Evolutionary conservation across 2,797 vertebrate genomes (phyloP), one percentile per base, ranked within the genome.

Genomic region (Muraenolepis orangiensis): DNA sequence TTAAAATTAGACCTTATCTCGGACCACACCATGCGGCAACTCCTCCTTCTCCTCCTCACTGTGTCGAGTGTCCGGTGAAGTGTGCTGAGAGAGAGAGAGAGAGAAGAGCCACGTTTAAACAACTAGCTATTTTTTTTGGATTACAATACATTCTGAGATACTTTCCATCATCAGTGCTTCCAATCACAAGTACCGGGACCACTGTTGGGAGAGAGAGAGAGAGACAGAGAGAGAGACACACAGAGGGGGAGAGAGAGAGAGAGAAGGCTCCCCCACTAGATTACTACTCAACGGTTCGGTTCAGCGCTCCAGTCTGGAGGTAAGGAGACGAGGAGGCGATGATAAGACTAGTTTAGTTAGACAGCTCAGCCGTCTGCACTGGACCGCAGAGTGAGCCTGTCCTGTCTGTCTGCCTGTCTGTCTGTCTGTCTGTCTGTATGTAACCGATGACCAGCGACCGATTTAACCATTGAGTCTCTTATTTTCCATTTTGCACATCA

Each of bases 71-170:
- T 71, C 69, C 31, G 76, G 72, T 72, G 69, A 61, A 80, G 72
- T 73, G n/a, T 74, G 7, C 70, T 40, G 34, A 34, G 13, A 69
- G 46, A 46, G 70, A 76, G 70, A 76, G 70, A 73, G 77, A 68
- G 20, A 18, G 16, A 71, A 72, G 75, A 79, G 57, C n/a, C 23
- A 64, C 23, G 8, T 64, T n/a, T 34, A 11, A 79, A 71, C 34
- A 31, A 40, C 76, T 80, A n/a, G n/a, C n/a, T 71, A 81, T 83
- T 80, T 71, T 81, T 80, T 73, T 84, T 26, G 78, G 80, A 90
- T 88, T 86, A 82, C 81, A 69, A 82, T 75, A 88, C 88, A 86
- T 91, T 92, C n/a, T 88, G 89, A 88, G 83, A 84, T 81, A 79
- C 81, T 80, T 76, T 80, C 66, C 69, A 51, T 76, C 74, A 77